Percentiles rank a stretch among this genome's conserved stretches.
Conservation (phyloP, 2,888 invertebrate genomes). For the Mantis religiosa region DNA sequence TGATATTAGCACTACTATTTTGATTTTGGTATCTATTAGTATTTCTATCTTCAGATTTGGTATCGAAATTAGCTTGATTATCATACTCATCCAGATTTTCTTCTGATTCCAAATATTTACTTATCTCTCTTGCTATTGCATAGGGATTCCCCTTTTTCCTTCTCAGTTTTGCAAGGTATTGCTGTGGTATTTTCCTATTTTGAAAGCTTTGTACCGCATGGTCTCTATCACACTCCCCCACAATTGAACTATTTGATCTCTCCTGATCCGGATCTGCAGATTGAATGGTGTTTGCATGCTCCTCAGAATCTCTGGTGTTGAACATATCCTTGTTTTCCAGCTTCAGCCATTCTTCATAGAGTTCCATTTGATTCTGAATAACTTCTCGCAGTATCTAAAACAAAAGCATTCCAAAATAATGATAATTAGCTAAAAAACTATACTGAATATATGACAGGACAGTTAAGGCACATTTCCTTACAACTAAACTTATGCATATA, state of each 20-base stretch:
- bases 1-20: not conserved
- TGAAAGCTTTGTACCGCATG: not conserved
- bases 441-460: too few species aligned
- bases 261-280: not conserved
- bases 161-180: not conserved
- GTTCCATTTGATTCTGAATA: slow-evolving; percentile 42
- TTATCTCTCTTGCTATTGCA: not conserved
- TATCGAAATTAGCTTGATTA: not conserved
- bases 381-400: slow-evolving; percentile 49
- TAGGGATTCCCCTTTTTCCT: not conserved
- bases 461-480: too few species aligned
- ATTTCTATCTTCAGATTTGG: not conserved
- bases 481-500: too few species aligned
- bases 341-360: slow-evolving; percentile 30
- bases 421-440: too few species aligned
- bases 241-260: not conserved
- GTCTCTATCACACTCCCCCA: not conserved
- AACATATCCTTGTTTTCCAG: slow-evolving; percentile 1
- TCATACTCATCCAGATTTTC: not conserved
- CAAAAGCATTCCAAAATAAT: slow-evolving; percentile 17
- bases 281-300: not conserved
- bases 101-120: not conserved
- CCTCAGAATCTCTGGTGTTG: not conserved
- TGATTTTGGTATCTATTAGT: not conserved
- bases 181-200: not conserved